Conservation (phyloP, 2,888 invertebrate species). For the Cheilosia vulpina region DNA sequence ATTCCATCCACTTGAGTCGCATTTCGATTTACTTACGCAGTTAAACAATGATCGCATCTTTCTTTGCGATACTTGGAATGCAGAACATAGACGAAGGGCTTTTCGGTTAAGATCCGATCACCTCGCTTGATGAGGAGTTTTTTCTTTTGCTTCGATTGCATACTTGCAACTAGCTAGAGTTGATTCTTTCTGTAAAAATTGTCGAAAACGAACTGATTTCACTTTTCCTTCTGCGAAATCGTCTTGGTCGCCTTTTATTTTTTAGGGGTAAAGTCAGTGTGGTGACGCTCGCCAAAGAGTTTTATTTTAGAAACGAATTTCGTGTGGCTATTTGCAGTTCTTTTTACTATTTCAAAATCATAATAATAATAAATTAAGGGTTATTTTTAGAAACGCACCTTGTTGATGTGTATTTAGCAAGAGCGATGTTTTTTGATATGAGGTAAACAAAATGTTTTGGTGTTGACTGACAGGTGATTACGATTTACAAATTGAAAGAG, state of each 20-base stretch:
- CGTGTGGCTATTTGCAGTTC: constrained; percentile 33
- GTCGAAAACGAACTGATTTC: constrained; percentile 30
- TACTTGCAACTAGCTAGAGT: background rate
- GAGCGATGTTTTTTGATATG: constrained; percentile 17
- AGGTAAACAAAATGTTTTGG: constrained; percentile 47
- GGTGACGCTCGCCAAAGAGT: constrained; percentile 57
- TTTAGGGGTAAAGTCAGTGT: constrained; percentile 47
- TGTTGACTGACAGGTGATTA: constrained; percentile 33
- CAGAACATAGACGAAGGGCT: constrained; percentile 90
- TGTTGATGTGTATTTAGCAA: constrained; percentile 23
- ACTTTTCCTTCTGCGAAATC: constrained; percentile 25
- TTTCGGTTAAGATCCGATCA: constrained; percentile 88
- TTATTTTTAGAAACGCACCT: constrained; percentile 66
- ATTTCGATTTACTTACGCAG: constrained; percentile 85
- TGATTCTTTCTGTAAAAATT: constrained; percentile 16
- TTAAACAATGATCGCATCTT: constrained; percentile 91
- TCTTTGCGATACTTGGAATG: constrained; percentile 88
- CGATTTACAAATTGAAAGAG: constrained; percentile 21
- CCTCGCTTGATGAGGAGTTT: constrained; percentile 84
- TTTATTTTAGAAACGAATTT: constrained; percentile 56
- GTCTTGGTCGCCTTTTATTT: constrained; percentile 6
- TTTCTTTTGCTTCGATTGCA: constrained; percentile 57
- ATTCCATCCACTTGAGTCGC: background rate
- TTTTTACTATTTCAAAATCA: constrained; percentile 52
- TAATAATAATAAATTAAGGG: constrained; percentile 50